A percentile compares a stretch with the other conserved stretches of the same genome.
Evolutionary conservation across 2,888 invertebrate species (phyloP).

Genomic region (Tenthredo scrophulariae): DNA sequence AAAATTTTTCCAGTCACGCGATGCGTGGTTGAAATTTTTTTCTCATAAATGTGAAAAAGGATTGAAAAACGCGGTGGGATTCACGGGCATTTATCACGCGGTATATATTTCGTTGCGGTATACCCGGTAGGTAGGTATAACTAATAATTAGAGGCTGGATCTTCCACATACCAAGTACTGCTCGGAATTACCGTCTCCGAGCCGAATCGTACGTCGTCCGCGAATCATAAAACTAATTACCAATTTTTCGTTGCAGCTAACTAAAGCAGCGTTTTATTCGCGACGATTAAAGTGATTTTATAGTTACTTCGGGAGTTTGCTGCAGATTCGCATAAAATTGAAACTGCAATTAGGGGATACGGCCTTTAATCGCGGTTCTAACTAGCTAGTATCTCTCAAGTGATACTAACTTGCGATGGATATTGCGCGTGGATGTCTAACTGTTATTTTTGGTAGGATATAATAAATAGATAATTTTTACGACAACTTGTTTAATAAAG

Average conservation of each 20-base stretch:
- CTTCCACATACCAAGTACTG: conserved; percentile 14
- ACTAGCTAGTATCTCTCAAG: neutral
- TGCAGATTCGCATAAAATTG: neutral
- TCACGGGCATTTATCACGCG: conserved; percentile 41
- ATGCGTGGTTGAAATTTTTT: neutral
- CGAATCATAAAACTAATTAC: conserved; percentile 38
- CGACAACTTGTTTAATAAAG: neutral
- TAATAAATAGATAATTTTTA: conserved; percentile 23
- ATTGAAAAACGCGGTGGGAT: conserved; percentile 15
- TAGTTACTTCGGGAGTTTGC: neutral
- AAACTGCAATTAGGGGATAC: conserved; percentile 4
- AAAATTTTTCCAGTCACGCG: neutral
- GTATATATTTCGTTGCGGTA: neutral
- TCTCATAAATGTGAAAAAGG: neutral
- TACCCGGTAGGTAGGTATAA: conserved; percentile 21
- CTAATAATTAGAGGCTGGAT: conserved; percentile 39
- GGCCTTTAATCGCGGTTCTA: conserved; percentile 9
- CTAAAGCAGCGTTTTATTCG: conserved; percentile 42
- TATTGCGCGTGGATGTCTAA: neutral
- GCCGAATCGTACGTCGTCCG: conserved; percentile 9
- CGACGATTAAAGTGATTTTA: conserved; percentile 28
- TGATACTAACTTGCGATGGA: conserved; percentile 31
- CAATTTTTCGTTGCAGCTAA: conserved; percentile 21
- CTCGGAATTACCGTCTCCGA: conserved; percentile 7
- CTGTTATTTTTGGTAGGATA: conserved; percentile 6